phyloP scores from a whole-genome alignment of 1,140 invertebrate species.

The Yoshiicerus persimilis region DNA sequence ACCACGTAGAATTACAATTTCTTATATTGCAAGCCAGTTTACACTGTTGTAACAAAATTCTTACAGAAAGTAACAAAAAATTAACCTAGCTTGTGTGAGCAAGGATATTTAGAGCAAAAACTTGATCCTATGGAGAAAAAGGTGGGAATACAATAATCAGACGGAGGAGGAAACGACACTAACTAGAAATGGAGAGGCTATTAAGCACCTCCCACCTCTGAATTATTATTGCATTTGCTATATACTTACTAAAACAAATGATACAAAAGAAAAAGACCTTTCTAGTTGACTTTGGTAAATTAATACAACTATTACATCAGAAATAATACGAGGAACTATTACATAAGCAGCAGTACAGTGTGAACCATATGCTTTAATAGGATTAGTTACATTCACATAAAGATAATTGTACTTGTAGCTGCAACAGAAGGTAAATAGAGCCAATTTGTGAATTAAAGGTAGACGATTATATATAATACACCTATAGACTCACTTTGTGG shows the following conservation, averaged over 20 bases:
- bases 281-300: neutral
- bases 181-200: neutral
- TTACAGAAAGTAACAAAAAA: too few species aligned
- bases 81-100: too few species aligned
- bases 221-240: neutral
- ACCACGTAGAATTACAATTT: too few species aligned
- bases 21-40: too few species aligned
- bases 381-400: neutral
- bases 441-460: neutral
- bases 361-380: neutral
- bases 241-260: neutral
- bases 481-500: neutral
- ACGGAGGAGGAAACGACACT: neutral
- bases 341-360: neutral
- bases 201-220: neutral
- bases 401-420: neutral
- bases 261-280: neutral
- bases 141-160: neutral
- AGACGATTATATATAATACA: neutral
- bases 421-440: neutral
- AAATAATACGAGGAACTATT: neutral
- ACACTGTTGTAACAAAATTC: too few species aligned
- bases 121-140: neutral
- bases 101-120: too few species aligned
- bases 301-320: too few species aligned